Base-by-base conservation (phyloP, 2,888 invertebrate species). In the Galeopsomyia nigrocyanea region DNA sequence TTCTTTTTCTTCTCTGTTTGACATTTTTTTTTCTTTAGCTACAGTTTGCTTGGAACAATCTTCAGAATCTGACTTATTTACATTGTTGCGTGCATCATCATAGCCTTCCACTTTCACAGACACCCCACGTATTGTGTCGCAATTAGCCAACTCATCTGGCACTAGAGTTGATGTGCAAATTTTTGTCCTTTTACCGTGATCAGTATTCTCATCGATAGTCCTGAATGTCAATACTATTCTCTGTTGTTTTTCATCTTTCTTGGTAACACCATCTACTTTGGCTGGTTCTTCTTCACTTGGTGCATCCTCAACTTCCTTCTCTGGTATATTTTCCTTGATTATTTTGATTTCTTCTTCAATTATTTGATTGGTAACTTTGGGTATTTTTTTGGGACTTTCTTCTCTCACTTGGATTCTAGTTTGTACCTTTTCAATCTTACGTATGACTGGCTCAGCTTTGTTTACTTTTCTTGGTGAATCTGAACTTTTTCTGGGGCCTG, bases 151-250 rank as follows among this genome's bases (percentile, higher is more conserved):
- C 67, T 86, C 85, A 66, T 86, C 84, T 10, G 85, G 84, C n/a
- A 84, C 84, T 39, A 85, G 70, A 51, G 82, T 86, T 2, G 86
- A 84, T 5, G 83, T 82, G 61, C 84, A 86, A 68, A 84, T 86
- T 63, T 85, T 86, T 0, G 84, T 84, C 74, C 85, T 86, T 72
- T 80, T 86, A 10, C 86, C 85, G 47, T 85, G 80, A 78, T 87
- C 86, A 0, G 86, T 87, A 66, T 84, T 85, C 64, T 87, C 87
- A 67, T 87, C 87, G 66, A 84, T 84, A 0, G 91, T 90, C n/a
- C 90, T 88, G 76, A 91, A 90, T 0, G 91, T 91, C 47, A 91
- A 82, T 10, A 91, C 90, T 71, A 91, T 91, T 55, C 91, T 88
- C 2, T 90, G 90, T 80, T 90, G 90, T 56, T 80, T 83, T 13